A percentile compares a stretch with the other conserved stretches of the same genome.
Conservation (phyloP, 2,797 vertebrate genomes). For the Steatocranus sp. region DNA sequence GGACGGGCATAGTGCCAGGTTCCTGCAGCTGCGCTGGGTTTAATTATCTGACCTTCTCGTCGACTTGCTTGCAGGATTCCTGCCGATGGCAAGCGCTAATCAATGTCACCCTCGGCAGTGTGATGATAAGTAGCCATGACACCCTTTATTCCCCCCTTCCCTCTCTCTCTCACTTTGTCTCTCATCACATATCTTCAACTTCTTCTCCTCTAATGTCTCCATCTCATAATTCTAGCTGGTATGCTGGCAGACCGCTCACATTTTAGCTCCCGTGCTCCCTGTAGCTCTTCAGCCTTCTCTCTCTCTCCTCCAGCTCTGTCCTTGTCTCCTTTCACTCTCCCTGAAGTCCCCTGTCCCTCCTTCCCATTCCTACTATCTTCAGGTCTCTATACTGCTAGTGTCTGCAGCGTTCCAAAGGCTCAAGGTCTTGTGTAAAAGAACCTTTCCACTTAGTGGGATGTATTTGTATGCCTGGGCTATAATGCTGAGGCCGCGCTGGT, state of each 20-base stretch:
- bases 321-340: slow-evolving; percentile 4
- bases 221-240: neutral
- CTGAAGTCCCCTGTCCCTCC: slow-evolving; percentile 4
- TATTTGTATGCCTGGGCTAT: slow-evolving; percentile 44
- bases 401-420: slow-evolving; percentile 30
- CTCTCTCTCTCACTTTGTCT: neutral
- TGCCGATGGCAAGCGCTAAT: slow-evolving; percentile 51
- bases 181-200: slow-evolving; percentile 26
- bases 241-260: neutral
- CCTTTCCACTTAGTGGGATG: slow-evolving; percentile 36
- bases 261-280: neutral
- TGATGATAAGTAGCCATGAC: slow-evolving; percentile 62
- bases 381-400: slow-evolving; percentile 14
- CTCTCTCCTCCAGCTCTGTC: neutral
- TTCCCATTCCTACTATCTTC: neutral
- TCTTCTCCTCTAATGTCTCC: slow-evolving; percentile 17
- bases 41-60: slow-evolving; percentile 70
- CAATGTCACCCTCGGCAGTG: slow-evolving; percentile 56
- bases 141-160: slow-evolving; percentile 26
- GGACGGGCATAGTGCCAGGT: slow-evolving; percentile 39
- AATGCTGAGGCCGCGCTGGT: slow-evolving; percentile 43
- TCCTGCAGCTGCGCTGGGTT: slow-evolving; percentile 48
- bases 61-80: slow-evolving; percentile 36
- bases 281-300: neutral
- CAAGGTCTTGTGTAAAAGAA: slow-evolving; percentile 60